Conservation (phyloP, 2,888 invertebrate species). For the Patella caerulea region DNA sequence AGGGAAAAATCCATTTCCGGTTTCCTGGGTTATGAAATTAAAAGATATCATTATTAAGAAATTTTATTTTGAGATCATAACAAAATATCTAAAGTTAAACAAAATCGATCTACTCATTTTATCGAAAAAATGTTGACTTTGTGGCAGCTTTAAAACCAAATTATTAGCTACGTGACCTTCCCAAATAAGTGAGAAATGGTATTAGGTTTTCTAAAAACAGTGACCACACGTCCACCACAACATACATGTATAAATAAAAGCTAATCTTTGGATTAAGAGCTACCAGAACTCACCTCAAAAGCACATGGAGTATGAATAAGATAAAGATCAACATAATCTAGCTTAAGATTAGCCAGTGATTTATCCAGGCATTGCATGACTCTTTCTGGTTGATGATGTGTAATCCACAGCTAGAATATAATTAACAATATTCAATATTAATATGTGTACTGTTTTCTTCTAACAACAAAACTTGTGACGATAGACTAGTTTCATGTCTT, state of each 20-base stretch:
- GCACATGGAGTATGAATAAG: conserved; percentile 92
- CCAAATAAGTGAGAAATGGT: too few species aligned
- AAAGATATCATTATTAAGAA: neutral
- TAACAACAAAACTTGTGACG: too few species aligned
- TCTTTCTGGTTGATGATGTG: neutral
- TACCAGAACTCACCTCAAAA: conserved; percentile 76
- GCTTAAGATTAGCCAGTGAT: conserved; percentile 75
- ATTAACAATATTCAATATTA: neutral
- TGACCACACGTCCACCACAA: too few species aligned
- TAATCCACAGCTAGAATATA: neutral
- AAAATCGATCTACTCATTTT: too few species aligned
- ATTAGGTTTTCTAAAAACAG: too few species aligned
- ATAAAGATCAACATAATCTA: conserved; percentile 87
- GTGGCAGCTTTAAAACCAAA: too few species aligned
- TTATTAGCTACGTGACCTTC: too few species aligned
- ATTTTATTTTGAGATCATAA: neutral
- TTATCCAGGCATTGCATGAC: neutral
- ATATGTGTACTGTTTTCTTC: neutral
- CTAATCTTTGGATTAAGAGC: too few species aligned
- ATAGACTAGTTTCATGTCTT: too few species aligned
- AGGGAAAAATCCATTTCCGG: neutral
- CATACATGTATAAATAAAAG: too few species aligned
- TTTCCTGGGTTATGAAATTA: neutral
- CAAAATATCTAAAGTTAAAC: too few species aligned
- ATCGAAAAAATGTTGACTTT: too few species aligned